Evolutionary conservation across 30 jellyfish, hydroid and myxozoan genomes (phyloP), one percentile per base, ranked within the genome.

Genomic region (Pelagia noctiluca): DNA sequence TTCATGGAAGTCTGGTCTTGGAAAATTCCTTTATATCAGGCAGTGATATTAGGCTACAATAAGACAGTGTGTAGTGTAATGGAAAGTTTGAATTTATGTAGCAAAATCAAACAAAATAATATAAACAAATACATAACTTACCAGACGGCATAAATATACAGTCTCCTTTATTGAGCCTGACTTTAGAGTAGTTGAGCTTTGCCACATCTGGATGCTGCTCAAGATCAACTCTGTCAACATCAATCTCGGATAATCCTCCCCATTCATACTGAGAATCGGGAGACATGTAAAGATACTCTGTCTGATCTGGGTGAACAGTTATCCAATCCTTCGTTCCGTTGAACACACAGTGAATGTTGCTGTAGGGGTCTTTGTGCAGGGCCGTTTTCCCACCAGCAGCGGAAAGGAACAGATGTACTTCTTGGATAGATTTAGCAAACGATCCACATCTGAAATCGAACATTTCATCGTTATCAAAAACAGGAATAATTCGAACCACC

Each of bases 61-160:
- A n/a, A n/a, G n/a, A n/a, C n/a, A n/a, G n/a, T n/a, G n/a, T n/a
- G n/a, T n/a, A n/a, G n/a, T n/a, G n/a, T n/a, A n/a, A n/a, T n/a
- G n/a, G n/a, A n/a, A n/a, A n/a, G n/a, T n/a, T n/a, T n/a, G n/a
- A n/a, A n/a, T n/a, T n/a, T n/a, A n/a, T n/a, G n/a, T n/a, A n/a
- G n/a, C n/a, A n/a, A n/a, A n/a, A n/a, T n/a, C n/a, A n/a, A n/a
- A n/a, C n/a, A n/a, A n/a, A n/a, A n/a, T n/a, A n/a, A n/a, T n/a
- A n/a, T n/a, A n/a, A n/a, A n/a, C n/a, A n/a, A n/a, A 42, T 16
- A 42, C 57, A 5, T 16, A 50, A 50, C 50, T 34, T 68, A 87
- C 96, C 96, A 47, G 89, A 80, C 23, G 96, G 96, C 96, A 87
- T 87, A 63, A 77, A 87, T 28, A 87, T 87, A 62, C 96, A 87